Conservation (phyloP, 2,113 vertebrate genomes). For the Thunnus thynnus region DNA sequence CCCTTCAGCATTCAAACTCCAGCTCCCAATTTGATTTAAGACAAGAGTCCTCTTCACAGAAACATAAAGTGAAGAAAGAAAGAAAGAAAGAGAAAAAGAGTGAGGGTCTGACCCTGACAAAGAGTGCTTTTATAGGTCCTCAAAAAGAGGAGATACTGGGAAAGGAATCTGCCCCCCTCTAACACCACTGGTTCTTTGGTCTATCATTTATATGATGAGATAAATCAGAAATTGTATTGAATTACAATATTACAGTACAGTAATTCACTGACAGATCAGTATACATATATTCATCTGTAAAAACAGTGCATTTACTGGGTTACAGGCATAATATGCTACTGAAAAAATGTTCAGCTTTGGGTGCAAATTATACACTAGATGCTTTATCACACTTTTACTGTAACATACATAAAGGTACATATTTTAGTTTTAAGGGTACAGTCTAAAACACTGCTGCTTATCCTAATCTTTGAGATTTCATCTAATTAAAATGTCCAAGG, state of each 20-base stretch:
- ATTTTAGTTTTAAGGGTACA: neutral
- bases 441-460: neutral
- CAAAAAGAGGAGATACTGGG: slow-evolving; percentile 47
- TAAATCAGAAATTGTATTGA: slow-evolving; percentile 22
- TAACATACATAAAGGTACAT: neutral
- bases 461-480: no score
- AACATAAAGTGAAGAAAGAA: slow-evolving; percentile 23
- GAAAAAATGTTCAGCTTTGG: neutral
- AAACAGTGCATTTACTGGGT: neutral
- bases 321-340: neutral
- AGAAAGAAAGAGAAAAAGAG: slow-evolving; percentile 36
- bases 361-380: neutral
- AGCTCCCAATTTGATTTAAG: slow-evolving; percentile 63
- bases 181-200: slow-evolving; percentile 23
- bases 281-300: neutral
- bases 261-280: neutral
- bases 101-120: slow-evolving; percentile 68
- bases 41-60: slow-evolving; percentile 60
- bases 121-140: slow-evolving; percentile 67
- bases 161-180: slow-evolving; percentile 32
- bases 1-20: slow-evolving; percentile 48
- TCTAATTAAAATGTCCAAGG: neutral
- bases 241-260: no score
- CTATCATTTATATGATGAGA: slow-evolving; percentile 24
- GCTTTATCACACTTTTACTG: neutral